Percentiles rank a stretch among this genome's conserved stretches.
Conservation (phyloP, 2,888 invertebrate species). For the Shargacucullia verbasci region DNA sequence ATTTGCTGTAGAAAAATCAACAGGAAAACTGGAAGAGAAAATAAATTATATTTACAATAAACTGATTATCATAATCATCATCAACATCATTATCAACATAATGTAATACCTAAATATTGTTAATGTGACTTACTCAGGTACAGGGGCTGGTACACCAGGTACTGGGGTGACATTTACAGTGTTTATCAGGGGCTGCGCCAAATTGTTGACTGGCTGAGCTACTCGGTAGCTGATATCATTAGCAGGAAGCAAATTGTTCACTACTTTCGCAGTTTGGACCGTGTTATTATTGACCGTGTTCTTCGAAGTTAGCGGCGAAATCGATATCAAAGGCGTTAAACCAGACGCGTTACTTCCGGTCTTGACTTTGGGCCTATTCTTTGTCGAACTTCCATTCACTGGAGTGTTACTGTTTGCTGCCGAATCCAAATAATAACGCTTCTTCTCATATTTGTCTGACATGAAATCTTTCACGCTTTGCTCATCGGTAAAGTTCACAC, state of each 20-base stretch:
- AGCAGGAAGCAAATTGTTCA: slow-evolving; percentile 69
- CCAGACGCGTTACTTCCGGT: slow-evolving; percentile 66
- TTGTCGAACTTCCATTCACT: slow-evolving; percentile 74
- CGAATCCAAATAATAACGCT: slow-evolving; percentile 90
- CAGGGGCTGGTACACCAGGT: slow-evolving; percentile 62
- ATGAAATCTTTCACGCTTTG: slow-evolving; percentile 97
- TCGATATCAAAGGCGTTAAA: slow-evolving; percentile 79
- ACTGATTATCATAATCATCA: background rate
- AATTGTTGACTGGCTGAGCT: slow-evolving; percentile 76
- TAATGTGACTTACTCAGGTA: slow-evolving; percentile 80
- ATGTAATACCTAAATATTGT: background rate
- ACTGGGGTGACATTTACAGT: slow-evolving; percentile 60
- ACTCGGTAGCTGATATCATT: slow-evolving; percentile 75
- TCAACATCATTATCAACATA: too few relatives aligned
- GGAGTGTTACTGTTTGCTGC: slow-evolving; percentile 65
- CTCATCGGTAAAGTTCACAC: slow-evolving; percentile 94
- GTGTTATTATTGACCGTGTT: slow-evolving; percentile 70
- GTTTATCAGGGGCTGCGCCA: slow-evolving; percentile 69
- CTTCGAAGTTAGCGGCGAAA: slow-evolving; percentile 75
- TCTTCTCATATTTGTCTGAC: slow-evolving; percentile 98
- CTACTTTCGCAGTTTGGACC: slow-evolving; percentile 71
- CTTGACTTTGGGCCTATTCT: slow-evolving; percentile 76
- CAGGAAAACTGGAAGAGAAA: slow-evolving; percentile 89
- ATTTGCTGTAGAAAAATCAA: slow-evolving; percentile 92
- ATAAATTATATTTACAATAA: slow-evolving; percentile 6